phyloP scores from a whole-genome alignment of 2,113 vertebrate genomes.

The Lepisosteus oculatus region DNA sequence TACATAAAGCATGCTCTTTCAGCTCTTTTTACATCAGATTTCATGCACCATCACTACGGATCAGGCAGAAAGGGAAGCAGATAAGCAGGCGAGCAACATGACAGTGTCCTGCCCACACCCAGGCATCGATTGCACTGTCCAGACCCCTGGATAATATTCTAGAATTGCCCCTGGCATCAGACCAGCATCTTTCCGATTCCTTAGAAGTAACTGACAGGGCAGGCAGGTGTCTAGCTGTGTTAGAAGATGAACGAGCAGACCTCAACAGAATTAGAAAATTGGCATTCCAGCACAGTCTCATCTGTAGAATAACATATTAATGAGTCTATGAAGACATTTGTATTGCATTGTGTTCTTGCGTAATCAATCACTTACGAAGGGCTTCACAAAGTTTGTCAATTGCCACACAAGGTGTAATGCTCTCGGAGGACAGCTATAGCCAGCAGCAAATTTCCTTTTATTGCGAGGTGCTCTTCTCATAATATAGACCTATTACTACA shows the following conservation, averaged over 20 bases:
- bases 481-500: not conserved
- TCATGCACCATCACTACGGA: not conserved
- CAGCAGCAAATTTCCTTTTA: constrained; percentile 7
- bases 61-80: not conserved
- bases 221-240: not conserved
- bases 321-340: not conserved
- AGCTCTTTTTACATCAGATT: constrained; percentile 4
- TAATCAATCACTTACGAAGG: not conserved
- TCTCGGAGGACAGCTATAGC: not conserved
- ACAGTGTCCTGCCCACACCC: not conserved
- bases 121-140: not conserved
- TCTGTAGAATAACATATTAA: not conserved
- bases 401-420: constrained; percentile 6
- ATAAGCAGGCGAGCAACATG: not conserved
- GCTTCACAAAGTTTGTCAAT: not conserved
- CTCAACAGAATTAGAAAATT: not conserved
- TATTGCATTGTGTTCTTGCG: not conserved
- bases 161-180: not conserved
- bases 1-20: not conserved
- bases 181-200: not conserved
- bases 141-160: not conserved
- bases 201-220: not conserved
- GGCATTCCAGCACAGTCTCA: not conserved
- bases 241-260: not conserved
- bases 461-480: not conserved